Evolutionary conservation across 2,888 invertebrate genomes (phyloP).

Genomic region (Meliscaeva auricollis): DNA sequence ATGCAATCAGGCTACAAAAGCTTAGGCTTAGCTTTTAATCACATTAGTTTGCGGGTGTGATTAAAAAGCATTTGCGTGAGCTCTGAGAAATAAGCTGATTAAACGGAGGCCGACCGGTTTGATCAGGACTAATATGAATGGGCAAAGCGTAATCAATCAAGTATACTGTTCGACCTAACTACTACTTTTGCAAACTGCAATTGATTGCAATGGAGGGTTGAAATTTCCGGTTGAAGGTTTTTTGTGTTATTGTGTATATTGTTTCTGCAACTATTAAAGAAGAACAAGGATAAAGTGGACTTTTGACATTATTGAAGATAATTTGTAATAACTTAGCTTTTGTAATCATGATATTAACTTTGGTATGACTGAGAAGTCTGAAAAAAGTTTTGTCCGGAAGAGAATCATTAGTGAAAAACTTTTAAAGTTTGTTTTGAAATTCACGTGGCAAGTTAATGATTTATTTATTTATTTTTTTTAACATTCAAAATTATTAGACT

Average conservation of each 20-base stretch:
- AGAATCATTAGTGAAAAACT: too few relatives aligned
- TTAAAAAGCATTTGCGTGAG: conserved; percentile 54
- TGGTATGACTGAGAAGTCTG: too few relatives aligned
- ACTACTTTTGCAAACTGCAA: conserved; percentile 6
- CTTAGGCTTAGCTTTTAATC: conserved; percentile 60
- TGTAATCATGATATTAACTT: too few relatives aligned
- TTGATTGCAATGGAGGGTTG: conserved; percentile 5
- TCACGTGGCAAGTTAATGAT: too few relatives aligned
- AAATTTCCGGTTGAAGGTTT: conserved; percentile 2
- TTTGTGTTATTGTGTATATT: neutral
- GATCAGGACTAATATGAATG: neutral
- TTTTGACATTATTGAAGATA: too few relatives aligned
- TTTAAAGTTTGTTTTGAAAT: too few relatives aligned
- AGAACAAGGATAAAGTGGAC: neutral
- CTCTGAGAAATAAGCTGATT: conserved; percentile 33
- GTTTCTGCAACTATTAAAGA: neutral
- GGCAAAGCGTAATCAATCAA: conserved; percentile 19
- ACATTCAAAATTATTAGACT: too few relatives aligned
- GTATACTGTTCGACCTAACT: neutral
- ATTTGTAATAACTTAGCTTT: too few relatives aligned
- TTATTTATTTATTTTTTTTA: too few relatives aligned
- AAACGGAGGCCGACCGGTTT: neutral
- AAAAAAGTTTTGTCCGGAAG: too few relatives aligned
- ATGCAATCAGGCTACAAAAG: conserved; percentile 47
- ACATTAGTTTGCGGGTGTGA: conserved; percentile 58